Conservation (phyloP, 2,888 invertebrate genomes). For the Osedax fenrisi region DNA sequence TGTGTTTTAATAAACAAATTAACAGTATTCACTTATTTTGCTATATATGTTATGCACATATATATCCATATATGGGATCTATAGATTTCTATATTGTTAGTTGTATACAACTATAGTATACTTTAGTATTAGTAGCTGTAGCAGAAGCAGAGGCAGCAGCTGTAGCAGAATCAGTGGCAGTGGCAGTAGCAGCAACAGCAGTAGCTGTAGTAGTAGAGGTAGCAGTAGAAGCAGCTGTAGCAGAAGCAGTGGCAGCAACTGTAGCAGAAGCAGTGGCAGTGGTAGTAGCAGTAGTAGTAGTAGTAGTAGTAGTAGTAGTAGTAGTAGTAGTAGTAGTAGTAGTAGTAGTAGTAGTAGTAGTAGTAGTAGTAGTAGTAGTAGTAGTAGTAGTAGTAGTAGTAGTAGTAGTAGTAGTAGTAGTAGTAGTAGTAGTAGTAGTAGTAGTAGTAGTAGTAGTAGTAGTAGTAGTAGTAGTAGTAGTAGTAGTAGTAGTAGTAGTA, state of each 20-base stretch:
- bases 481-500: constrained; percentile 1
- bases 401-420: background rate
- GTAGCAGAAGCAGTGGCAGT: background rate
- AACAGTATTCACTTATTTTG: too few species aligned
- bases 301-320: background rate
- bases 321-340: background rate
- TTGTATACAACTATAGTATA: too few species aligned
- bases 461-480: background rate
- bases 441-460: background rate
- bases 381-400: background rate
- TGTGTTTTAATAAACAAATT: too few species aligned
- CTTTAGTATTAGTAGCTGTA: too few species aligned
- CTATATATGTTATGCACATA: too few species aligned
- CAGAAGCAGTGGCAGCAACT: background rate
- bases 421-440: background rate
- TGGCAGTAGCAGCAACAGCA: background rate
- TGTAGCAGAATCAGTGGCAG: background rate
- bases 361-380: background rate
- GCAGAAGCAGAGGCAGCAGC: too few species aligned
- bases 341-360: background rate
- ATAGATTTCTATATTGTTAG: too few species aligned
- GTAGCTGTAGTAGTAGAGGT: background rate
- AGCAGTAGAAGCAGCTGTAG: background rate
- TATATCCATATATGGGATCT: too few species aligned
- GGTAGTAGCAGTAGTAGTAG: background rate